These are phyloP conservation scores for Brachionus sp. DNA, from an alignment of 1,140 invertebrate genomes.

Conservation along the genomic window DNA sequence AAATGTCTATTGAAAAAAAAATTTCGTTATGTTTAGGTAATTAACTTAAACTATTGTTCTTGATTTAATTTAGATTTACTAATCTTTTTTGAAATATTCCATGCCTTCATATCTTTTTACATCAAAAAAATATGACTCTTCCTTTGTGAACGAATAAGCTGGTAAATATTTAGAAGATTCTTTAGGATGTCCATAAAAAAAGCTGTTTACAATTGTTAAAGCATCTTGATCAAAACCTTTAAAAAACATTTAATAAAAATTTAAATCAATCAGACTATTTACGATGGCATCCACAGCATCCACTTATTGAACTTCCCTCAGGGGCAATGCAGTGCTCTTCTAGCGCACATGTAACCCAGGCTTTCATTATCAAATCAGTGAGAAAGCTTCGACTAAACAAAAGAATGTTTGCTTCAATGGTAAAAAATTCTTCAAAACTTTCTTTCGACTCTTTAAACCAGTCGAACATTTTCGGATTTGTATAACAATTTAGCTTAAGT, in stretches of 20 bases:
- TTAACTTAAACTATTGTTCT: no score
- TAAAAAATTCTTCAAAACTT: slow-evolving; percentile 27
- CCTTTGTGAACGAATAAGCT: slow-evolving; percentile 13
- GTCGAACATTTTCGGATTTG: neutral
- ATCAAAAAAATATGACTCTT: slow-evolving; percentile 41
- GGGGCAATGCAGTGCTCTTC: slow-evolving; percentile 36
- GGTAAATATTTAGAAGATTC: neutral
- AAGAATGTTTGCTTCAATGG: slow-evolving; percentile 34
- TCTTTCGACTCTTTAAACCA: neutral
- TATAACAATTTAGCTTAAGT: slow-evolving; percentile 24
- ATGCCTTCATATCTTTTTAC: slow-evolving; percentile 32
- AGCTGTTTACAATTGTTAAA: slow-evolving; percentile 13
- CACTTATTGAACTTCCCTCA: neutral
- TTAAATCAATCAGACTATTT: neutral
- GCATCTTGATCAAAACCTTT: slow-evolving; percentile 44
- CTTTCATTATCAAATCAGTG: slow-evolving; percentile 28
- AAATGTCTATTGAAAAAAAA: no score
- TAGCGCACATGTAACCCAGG: slow-evolving; percentile 41
- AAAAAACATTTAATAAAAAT: neutral
- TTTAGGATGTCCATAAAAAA: slow-evolving; percentile 33
- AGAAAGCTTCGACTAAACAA: slow-evolving; percentile 5
- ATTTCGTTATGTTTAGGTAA: no score
- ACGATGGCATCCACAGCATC: slow-evolving; percentile 45
- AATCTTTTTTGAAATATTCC: slow-evolving; percentile 21
- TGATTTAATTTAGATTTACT: neutral